Base-by-base conservation (phyloP, 2,797 vertebrate species). In the Rhinatrema bivittatum region DNA sequence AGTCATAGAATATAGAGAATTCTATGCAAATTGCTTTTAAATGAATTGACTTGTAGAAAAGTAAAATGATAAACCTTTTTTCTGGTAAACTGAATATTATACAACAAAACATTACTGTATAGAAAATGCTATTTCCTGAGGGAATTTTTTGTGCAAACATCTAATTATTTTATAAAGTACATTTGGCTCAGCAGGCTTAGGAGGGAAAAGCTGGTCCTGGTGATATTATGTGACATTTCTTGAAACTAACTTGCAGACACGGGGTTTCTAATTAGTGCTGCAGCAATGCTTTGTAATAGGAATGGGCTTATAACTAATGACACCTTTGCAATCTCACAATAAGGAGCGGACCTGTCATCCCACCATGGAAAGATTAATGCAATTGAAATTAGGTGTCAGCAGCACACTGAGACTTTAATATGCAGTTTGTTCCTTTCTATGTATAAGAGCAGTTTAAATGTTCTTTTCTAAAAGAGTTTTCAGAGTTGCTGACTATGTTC, bases 401-500 rank as follows among this genome's bases (percentile, higher is more conserved):
- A 30, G 9, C 8, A 43, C 29, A 14, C 29, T 31, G 8, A 39
- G 2, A 1, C 32, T 48, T 38, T 44, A 42, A 10, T 42, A 40
- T 12, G 42, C 45, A 24, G 5, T 37, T 50, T 3, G 13, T 39
- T 55, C 26, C 9, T 51, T 42, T 10, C 10, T 36, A 7, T 37
- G 41, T 30, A 10, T 22, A 30, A 32, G 16, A 31, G 6, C 5
- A 29, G 10, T 27, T 33, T 16, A 43, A 35, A 16, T 35, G 7
- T 20, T 45, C 20, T 22, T 40, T 17, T 8, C 3, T 0, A 1
- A 4, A 16, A 18, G 4, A 24, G 3, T 19, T 20, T 29, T 25
- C 25, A 21, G 11, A 17, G 20, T 34, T 34, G 8, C 6, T 33
- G 16, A 34, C 4, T 43, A 18, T 35, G 9, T 32, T 42, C 47